phyloP scores from a whole-genome alignment of 1,140 invertebrate species.

The Danaus plexippus region DNA sequence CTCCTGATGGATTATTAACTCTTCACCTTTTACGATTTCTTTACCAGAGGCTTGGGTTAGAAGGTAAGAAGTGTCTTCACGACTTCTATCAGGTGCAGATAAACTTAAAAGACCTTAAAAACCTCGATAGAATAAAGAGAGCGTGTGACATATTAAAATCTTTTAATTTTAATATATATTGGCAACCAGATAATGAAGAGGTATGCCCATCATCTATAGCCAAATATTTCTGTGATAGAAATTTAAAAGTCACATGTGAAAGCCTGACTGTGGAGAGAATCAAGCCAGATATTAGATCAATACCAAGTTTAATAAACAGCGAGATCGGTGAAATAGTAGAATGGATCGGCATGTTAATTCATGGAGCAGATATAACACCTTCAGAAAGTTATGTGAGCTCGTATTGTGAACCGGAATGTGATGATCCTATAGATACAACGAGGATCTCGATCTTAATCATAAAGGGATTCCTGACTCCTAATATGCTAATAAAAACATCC shows the following conservation, averaged over 20 bases:
- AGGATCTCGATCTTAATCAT: constrained; percentile 42
- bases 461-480: constrained; percentile 47
- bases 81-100: constrained; percentile 48
- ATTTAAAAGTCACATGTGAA: constrained; percentile 31
- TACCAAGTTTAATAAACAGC: constrained; percentile 42
- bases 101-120: constrained; percentile 38
- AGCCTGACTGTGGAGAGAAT: constrained; percentile 26
- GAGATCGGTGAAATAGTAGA: constrained; percentile 50
- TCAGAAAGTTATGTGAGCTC: constrained; percentile 45
- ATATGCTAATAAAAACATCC: constrained; percentile 31
- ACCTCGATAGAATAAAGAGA: constrained; percentile 27
- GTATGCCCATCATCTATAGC: constrained; percentile 59
- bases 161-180: constrained; percentile 45
- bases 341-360: constrained; percentile 57
- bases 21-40: constrained; percentile 42
- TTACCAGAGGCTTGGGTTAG: constrained; percentile 52
- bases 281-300: constrained; percentile 34
- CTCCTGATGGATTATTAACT: constrained; percentile 48
- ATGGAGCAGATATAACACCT: constrained; percentile 32
- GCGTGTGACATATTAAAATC: constrained; percentile 39
- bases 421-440: constrained; percentile 31
- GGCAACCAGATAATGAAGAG: constrained; percentile 45
- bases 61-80: constrained; percentile 43
- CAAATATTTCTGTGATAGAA: constrained; percentile 49
- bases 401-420: constrained; percentile 45